These are phyloP conservation scores for Onychostoma macrolepis DNA, from an alignment of 2,113 vertebrate genomes.

Conservation along the genomic window DNA sequence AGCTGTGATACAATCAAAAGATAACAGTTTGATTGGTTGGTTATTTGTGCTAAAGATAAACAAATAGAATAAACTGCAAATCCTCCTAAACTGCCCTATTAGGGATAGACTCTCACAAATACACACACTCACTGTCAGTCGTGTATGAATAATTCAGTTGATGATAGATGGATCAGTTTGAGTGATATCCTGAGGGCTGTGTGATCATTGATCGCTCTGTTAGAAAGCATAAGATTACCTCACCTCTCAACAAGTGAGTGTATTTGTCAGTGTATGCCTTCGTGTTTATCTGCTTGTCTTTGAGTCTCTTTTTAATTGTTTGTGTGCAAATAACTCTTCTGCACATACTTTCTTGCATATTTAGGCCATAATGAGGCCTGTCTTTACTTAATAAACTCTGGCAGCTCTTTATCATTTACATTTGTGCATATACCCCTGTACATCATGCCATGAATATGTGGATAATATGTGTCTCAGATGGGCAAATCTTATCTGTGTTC, in stretches of 20 bases:
- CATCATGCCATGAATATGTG: background rate
- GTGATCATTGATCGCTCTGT: slow-evolving; percentile 35
- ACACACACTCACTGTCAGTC: slow-evolving; percentile 26
- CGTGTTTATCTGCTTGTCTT: background rate
- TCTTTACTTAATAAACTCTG: background rate
- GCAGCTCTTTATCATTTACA: background rate
- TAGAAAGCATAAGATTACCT: slow-evolving; percentile 16
- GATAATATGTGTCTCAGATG: background rate
- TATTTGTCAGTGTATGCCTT: background rate
- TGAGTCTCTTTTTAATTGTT: background rate
- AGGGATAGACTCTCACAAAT: slow-evolving; percentile 25
- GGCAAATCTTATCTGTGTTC: slow-evolving; percentile 6
- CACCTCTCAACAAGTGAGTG: slow-evolving; percentile 25
- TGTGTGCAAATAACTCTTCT: background rate
- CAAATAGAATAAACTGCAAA: slow-evolving; percentile 3
- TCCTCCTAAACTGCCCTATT: slow-evolving; percentile 1
- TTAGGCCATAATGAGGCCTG: background rate
- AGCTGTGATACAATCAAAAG: background rate
- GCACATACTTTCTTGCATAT: background rate
- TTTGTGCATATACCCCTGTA: background rate
- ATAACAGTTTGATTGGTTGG: background rate
- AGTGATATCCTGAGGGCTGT: slow-evolving; percentile 26
- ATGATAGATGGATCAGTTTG: slow-evolving; percentile 46
- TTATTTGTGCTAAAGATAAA: background rate
- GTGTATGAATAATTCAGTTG: slow-evolving; percentile 36